Percentiles rank a stretch among this genome's conserved stretches.
Conservation (phyloP, 2,113 vertebrate genomes). For the Tauraco erythrolophus region DNA sequence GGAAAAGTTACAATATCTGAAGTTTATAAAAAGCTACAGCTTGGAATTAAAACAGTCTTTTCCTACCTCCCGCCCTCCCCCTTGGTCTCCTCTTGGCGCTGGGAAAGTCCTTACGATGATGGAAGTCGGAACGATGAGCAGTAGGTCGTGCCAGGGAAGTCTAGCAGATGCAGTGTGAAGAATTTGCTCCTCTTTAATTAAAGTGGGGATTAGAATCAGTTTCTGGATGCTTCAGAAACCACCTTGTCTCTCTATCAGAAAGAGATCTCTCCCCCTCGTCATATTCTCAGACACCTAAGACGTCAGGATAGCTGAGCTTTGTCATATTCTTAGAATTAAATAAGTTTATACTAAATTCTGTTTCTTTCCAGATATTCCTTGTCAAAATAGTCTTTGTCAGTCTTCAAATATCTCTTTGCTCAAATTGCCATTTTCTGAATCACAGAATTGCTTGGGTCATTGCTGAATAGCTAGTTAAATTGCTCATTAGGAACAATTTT, state of each 20-base stretch:
- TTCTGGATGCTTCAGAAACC: neutral
- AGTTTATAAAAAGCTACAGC: conserved; percentile 36
- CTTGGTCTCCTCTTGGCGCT: conserved; percentile 33
- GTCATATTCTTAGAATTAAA: neutral
- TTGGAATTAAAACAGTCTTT: conserved; percentile 13
- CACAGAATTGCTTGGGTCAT: neutral
- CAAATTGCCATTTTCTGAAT: neutral
- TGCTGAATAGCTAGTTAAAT: conserved; percentile 32
- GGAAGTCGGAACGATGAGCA: neutral
- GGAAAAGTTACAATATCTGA: conserved; percentile 3
- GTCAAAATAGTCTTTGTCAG: conserved; percentile 9
- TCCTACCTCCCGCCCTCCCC: neutral
- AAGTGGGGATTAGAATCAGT: conserved; percentile 19
- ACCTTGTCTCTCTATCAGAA: neutral
- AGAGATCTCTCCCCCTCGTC: neutral
- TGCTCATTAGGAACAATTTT: conserved; percentile 9
- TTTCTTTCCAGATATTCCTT: neutral
- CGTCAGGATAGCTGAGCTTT: neutral
- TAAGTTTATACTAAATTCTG: neutral
- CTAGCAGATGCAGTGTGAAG: conserved; percentile 17
- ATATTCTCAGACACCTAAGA: neutral
- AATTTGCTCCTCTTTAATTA: conserved; percentile 51
- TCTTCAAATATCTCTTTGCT: neutral
- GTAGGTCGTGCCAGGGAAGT: conserved; percentile 2
- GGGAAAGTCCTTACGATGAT: neutral